phyloP scores from a whole-genome alignment of 2,113 vertebrate species.

The Ptilonorhynchus violaceus region DNA sequence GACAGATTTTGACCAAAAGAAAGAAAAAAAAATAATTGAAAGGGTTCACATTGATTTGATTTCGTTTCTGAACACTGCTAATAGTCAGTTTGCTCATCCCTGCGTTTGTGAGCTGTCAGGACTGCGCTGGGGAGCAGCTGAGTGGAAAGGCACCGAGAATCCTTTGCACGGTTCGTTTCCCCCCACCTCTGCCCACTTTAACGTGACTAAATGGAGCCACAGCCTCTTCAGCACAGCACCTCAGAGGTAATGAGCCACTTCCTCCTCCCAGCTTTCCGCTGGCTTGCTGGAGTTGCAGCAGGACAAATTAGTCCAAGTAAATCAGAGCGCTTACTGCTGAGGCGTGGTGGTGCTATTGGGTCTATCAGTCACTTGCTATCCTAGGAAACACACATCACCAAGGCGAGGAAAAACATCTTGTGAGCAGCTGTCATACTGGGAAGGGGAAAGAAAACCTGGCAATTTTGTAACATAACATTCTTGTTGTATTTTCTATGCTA shows the following conservation, averaged over 20 bases:
- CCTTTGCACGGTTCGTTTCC: fast-evolving
- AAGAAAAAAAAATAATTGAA: not conserved
- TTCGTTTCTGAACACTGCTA: not conserved
- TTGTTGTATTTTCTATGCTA: not conserved
- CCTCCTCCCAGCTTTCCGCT: not conserved
- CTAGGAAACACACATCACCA: not conserved
- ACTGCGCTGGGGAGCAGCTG: not conserved
- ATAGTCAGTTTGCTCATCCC: not conserved
- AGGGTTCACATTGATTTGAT: not conserved
- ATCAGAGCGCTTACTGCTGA: not conserved
- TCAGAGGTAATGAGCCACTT: not conserved
- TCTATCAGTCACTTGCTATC: not conserved
- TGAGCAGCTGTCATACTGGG: not conserved
- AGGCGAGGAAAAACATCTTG: not conserved
- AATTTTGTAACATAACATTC: not conserved
- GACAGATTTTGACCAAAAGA: not conserved
- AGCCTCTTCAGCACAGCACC: not conserved
- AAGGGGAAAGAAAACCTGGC: not conserved
- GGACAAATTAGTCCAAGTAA: not conserved
- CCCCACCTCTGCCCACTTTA: not conserved
- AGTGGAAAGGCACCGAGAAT: not conserved
- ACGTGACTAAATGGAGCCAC: not conserved
- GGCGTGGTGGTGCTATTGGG: not conserved
- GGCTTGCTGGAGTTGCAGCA: not conserved
- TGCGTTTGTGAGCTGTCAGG: not conserved